Base-by-base conservation (phyloP, 2,797 vertebrate genomes). In the Cynodonichthys magdalenae region DNA sequence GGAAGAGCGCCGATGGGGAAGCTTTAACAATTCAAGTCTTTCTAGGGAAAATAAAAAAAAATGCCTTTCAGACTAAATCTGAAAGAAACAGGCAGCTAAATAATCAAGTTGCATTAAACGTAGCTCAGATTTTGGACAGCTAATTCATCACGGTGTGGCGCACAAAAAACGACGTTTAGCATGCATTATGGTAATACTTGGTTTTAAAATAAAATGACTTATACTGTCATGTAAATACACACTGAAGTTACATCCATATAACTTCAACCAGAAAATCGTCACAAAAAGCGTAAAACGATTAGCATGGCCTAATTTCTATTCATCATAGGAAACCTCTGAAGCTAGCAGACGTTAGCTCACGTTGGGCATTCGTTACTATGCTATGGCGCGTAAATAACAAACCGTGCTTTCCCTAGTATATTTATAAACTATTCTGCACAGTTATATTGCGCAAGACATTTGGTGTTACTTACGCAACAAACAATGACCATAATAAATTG, bases 1-100 rank as follows among this genome's bases (percentile, higher is more conserved):
- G 89, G 87, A 85, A 81, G 85, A 89, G 64, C 86, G 89, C 82
- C 89, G 90, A 82, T 60, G 86, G 83, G 86, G 86, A 81, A 82
- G 87, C 86, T 88, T 92, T 91, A 90, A 90, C 88, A 90, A 91
- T 75, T 92, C 89, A 91, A 92, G 85, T 87, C 88, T 84, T 86
- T 91, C 91, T 93, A 91, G 72, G 68, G 83, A 64, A 85, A 88
- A 54, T 18, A 51, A 27, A 90, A 84, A 27, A 89, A 84, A 91
- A 83, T 90, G 72, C 75, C 77, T 82, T 92, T 91, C 86, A 92
- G 88, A 87, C 88, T 89, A 83, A 64, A 19, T 81, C 42, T 53
- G 50, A 69, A 34, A 71, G 1, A 70, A 72, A 63, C 58, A 82
- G 69, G 68, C 60, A 79, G 66, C 73, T 71, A 3, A 12, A 59